These are phyloP conservation scores for Macrochelys suwanniensis DNA, from an alignment of 2,797 vertebrate species.

Conservation along the genomic window DNA sequence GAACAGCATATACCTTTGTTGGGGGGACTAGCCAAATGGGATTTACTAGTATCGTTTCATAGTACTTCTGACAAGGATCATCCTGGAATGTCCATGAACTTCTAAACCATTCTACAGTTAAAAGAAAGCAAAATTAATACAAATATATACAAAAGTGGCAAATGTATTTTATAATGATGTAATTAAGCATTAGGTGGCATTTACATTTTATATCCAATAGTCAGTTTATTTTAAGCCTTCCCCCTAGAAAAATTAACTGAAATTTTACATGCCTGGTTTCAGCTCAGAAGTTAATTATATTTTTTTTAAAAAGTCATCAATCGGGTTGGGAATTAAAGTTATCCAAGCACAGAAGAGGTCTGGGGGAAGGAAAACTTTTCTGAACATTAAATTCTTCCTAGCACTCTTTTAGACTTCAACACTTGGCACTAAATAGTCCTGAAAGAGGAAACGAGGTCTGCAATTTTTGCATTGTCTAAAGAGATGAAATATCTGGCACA, in stretches of 20 bases:
- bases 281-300: not conserved
- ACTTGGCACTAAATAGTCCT: not conserved
- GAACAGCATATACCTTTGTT: conserved; percentile 79
- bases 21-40: conserved; percentile 84
- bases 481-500: not conserved
- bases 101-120: conserved; percentile 79
- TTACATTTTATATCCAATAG: not conserved
- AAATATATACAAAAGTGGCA: not conserved
- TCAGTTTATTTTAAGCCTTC: not conserved
- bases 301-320: not conserved
- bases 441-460: not conserved
- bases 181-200: not conserved
- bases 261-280: not conserved
- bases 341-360: not conserved
- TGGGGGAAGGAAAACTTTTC: not conserved
- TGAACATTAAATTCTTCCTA: not conserved
- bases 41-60: conserved; percentile 82
- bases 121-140: conserved; percentile 50
- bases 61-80: conserved; percentile 85
- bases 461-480: not conserved
- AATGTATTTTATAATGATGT: not conserved
- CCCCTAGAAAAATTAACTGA: not conserved
- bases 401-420: not conserved
- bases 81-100: conserved; percentile 78
- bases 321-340: not conserved